Percentiles rank a stretch among this genome's conserved stretches.
phyloP scores from a whole-genome alignment of 1,140 invertebrate species.

The Stenopsyche tienmushanensis region DNA sequence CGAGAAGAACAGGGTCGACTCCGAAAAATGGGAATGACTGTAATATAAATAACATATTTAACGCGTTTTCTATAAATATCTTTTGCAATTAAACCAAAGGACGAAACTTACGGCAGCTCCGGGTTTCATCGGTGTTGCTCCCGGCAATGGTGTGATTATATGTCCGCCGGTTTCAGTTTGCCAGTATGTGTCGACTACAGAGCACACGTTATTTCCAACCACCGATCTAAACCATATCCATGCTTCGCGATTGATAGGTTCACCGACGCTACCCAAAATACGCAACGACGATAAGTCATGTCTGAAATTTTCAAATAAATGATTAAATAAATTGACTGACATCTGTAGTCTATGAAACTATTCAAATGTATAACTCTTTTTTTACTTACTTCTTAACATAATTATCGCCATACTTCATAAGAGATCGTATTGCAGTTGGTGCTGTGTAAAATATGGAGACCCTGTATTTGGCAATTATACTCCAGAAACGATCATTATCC shows the following conservation, averaged over 20 bases:
- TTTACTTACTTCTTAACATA: conserved; percentile 62
- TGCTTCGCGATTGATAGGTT: conserved; percentile 97
- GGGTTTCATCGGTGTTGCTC: conserved; percentile 93
- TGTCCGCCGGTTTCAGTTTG: conserved; percentile 98
- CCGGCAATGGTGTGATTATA: conserved; percentile 92
- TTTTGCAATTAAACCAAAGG: neutral
- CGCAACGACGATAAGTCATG: conserved; percentile 66
- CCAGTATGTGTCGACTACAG: conserved; percentile 98
- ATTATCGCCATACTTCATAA: conserved; percentile 91
- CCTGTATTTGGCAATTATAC: conserved; percentile 89
- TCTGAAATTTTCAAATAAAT: conserved; percentile 46
- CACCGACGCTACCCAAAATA: conserved; percentile 92
- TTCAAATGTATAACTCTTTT: neutral
- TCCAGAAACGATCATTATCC: conserved; percentile 89
- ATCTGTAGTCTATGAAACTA: neutral
- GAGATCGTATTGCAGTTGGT: conserved; percentile 92
- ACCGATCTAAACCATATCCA: conserved; percentile 96
- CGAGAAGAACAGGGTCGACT: conserved; percentile 82
- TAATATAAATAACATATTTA: conserved; percentile 39
- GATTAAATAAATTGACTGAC: neutral
- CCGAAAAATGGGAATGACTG: conserved; percentile 97
- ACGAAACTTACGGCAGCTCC: conserved; percentile 80
- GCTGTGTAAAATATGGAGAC: conserved; percentile 98
- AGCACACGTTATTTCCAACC: conserved; percentile 79
- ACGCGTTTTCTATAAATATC: neutral